These are phyloP conservation scores for Sphyrna mokarran DNA, from an alignment of 2,113 vertebrate species.

Conservation along the genomic window DNA sequence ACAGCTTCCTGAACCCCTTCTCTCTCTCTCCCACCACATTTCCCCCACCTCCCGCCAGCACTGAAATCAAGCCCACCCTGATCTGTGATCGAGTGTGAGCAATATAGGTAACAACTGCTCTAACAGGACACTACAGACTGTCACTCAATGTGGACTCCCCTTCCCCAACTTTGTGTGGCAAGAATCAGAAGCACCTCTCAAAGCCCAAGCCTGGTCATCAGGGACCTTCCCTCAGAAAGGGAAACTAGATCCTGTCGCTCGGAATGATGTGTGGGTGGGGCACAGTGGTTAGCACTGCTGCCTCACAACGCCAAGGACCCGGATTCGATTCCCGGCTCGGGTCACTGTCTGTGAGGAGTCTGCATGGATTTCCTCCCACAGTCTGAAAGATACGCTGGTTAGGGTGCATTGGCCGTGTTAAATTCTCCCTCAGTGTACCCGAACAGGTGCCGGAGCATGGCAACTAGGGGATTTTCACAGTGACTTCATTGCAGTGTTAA, in stretches of 20 bases:
- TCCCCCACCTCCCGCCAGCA: neutral
- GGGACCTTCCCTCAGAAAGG: neutral
- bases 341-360: too few relatives aligned
- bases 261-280: neutral
- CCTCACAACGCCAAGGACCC: too few relatives aligned
- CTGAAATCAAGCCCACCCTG: neutral
- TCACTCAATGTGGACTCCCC: neutral
- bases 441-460: too few relatives aligned
- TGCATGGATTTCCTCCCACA: too few relatives aligned
- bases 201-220: neutral
- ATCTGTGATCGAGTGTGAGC: neutral
- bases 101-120: neutral
- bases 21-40: too few relatives aligned
- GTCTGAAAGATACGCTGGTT: too few relatives aligned
- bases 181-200: neutral
- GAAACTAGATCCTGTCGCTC: neutral
- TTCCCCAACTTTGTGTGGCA: neutral
- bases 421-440: too few relatives aligned
- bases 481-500: too few relatives aligned
- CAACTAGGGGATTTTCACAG: too few relatives aligned
- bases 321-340: too few relatives aligned
- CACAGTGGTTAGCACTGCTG: too few relatives aligned
- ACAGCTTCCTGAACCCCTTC: rapidly evolving
- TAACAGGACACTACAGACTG: neutral
- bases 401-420: too few relatives aligned